phyloP scores from a whole-genome alignment of 2,113 vertebrate species.

The Atractosteus spatula region DNA sequence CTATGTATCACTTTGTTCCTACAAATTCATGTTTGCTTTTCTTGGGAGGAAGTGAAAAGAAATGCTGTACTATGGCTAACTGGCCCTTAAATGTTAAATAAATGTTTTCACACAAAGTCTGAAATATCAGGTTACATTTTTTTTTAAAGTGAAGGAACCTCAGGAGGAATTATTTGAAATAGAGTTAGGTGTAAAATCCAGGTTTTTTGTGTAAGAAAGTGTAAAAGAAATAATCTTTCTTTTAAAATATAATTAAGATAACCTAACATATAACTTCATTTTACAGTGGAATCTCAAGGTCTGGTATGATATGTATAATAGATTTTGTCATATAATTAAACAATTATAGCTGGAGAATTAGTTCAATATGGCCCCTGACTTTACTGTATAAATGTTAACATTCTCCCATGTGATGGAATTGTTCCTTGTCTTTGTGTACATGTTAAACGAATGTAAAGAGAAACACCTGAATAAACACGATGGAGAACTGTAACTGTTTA shows the following conservation, averaged over 20 bases:
- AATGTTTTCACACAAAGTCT: constrained; percentile 19
- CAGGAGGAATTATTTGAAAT: constrained; percentile 8
- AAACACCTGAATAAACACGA: constrained; percentile 85
- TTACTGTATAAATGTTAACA: constrained; percentile 20
- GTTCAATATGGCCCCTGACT: constrained; percentile 2
- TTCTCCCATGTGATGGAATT: neutral
- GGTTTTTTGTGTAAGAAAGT: constrained; percentile 11
- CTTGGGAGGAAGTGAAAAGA: constrained; percentile 5
- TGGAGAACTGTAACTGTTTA: constrained; percentile 86
- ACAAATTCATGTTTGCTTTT: constrained; percentile 14
- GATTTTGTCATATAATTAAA: constrained; percentile 9
- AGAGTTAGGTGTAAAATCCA: neutral
- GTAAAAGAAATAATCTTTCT: constrained; percentile 8
- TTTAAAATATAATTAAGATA: neutral
- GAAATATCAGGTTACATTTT: constrained; percentile 25
- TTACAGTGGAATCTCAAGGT: neutral
- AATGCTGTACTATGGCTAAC: neutral
- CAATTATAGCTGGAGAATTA: constrained; percentile 8
- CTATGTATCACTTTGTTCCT: neutral
- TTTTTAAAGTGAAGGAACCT: constrained; percentile 11
- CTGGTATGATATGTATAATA: constrained; percentile 3
- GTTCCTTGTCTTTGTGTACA: constrained; percentile 74
- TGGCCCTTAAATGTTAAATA: constrained; percentile 18
- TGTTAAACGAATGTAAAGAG: constrained; percentile 83
- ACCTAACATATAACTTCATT: neutral